Evolutionary conservation across 2,888 invertebrate genomes (phyloP), one percentile per base, ranked within the genome.

Genomic region (Azorinus chamasolen): DNA sequence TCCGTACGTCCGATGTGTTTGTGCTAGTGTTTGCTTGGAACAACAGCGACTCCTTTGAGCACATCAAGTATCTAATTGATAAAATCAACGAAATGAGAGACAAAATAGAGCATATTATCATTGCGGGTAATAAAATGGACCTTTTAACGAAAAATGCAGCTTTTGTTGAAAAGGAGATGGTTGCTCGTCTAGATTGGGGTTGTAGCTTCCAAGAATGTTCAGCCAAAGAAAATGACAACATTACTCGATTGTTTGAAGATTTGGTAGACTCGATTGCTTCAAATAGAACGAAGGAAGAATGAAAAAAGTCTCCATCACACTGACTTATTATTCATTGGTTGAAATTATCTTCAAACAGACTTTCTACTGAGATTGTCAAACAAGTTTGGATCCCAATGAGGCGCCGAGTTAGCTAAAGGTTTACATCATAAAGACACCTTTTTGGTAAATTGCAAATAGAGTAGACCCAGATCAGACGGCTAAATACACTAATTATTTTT

Each of bases 51-150:
- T 89, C 91, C 2, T 91, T 91, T 71, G 84, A 88, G 32, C 90
- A 91, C 54, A 87, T 91, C 18, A 86, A 88, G 50, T 75, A 68
- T 37, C 59, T 91, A 4, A 86, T 91, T 87, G 84, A 89, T 91
- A 97, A 97, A 93, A 96, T 97, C 66, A 94, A 96, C 80, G 96
- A 97, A 88, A 96, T 96, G 90, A 94, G 97, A 61, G 95, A 95
- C 0, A 96, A 97, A 93, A 95, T 95, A 72, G 84, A 91, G 61
- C 96, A 96, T 86, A 96, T 98, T 16, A 98, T 99, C 43, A 96
- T 99, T 18, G 98, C 98, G 10, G 98, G 97, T 46, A 99, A 98
- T 93, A 99, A 99, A 94, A 95, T 95, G 82, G 99, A 99, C 93
- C 94, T 97, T 65, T 95, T 96, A 82, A 95, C 95, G 68, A 95